Evolutionary conservation across 2,113 vertebrate species (phyloP), one percentile per base, ranked within the genome.

Genomic region (Phyllopteryx taeniolatus): DNA sequence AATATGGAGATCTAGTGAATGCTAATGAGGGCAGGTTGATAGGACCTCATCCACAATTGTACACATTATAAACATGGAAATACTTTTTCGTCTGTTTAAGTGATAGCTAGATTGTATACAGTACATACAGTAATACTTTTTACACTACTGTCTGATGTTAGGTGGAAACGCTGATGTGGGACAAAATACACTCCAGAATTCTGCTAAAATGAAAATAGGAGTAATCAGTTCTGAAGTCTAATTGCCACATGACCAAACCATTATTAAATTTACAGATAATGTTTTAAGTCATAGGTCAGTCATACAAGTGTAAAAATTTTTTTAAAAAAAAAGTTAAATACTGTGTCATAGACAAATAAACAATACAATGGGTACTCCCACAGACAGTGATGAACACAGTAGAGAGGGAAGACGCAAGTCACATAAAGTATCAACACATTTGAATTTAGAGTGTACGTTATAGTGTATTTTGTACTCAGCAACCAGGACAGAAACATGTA

Each of bases 1-100:
- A 70, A 80, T 71, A 61, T 73, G 78, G 53, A 67, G 51, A 10
- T 56, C 67, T 12, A 33, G 33, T 42, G 61, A 53, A 35, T 57
- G 22, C 12, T 35, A 54, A 57, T 27, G 13, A 8, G 65, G 46
- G n/a, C 11, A n/a, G 20, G n/a, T 11, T 56, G 53, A 22, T n/a
- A 22, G 53, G 53, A 14, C 53, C 9, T 10, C 10, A 22, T 56
- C n/a, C 2, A 19, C 11, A 8, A 8, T 56, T n/a, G 10, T 54
- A 17, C 53, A 0, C 20, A 54, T 54, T 8, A 54, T 54, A n/a
- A 54, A 54, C 51, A 49, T 5, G 2, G 8, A n/a, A 54, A 54
- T 54, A 9, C 8, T 54, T n/a, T 20, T 9, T 1, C 20, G 8
- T 10, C 0, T 11, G 53, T 10, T 54, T 2, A 8, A 8, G 53